A percentile compares a stretch with the other conserved stretches of the same genome.
Evolutionary conservation across 2,113 vertebrate genomes (phyloP).

Genomic region (Chionis minor): DNA sequence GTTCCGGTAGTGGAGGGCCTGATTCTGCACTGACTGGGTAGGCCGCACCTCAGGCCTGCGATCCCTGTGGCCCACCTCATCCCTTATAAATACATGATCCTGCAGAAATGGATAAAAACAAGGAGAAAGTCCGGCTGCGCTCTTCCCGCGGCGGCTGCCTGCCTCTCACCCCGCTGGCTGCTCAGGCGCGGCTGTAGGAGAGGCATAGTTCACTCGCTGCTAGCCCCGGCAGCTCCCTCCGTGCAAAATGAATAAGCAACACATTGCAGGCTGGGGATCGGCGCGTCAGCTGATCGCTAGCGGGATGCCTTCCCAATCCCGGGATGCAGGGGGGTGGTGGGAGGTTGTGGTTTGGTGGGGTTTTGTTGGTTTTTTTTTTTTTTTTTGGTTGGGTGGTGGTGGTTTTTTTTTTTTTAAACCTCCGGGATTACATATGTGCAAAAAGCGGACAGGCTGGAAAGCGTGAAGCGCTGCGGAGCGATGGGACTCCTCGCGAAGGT

Average conservation of each 20-base stretch:
- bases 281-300: slow-evolving; percentile 79
- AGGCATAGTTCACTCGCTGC: slow-evolving; percentile 87
- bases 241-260: slow-evolving; percentile 83
- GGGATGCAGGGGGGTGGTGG: slow-evolving; percentile 32
- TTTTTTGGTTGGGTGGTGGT: not conserved
- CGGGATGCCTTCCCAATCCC: not conserved
- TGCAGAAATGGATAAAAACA: slow-evolving; percentile 91
- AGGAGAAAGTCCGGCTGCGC: slow-evolving; percentile 86
- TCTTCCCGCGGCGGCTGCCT: slow-evolving; percentile 79
- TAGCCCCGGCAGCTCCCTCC: slow-evolving; percentile 84
- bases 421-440: slow-evolving; percentile 75
- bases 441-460: slow-evolving; percentile 48
- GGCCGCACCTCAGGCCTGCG: slow-evolving; percentile 88
- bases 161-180: slow-evolving; percentile 82
- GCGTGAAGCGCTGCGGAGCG: slow-evolving; percentile 56
- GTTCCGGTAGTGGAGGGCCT: slow-evolving; percentile 94
- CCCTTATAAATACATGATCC: slow-evolving; percentile 97
- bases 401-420: slow-evolving; percentile 61
- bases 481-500: slow-evolving; percentile 66
- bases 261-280: slow-evolving; percentile 82
- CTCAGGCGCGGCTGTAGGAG: slow-evolving; percentile 83
- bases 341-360: no score
- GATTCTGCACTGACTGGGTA: slow-evolving; percentile 89
- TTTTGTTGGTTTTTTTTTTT: no score
- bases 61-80: slow-evolving; percentile 92